Evolutionary conservation across 2,113 vertebrate species (phyloP).

Genomic region (Orientallactaga bullata): DNA sequence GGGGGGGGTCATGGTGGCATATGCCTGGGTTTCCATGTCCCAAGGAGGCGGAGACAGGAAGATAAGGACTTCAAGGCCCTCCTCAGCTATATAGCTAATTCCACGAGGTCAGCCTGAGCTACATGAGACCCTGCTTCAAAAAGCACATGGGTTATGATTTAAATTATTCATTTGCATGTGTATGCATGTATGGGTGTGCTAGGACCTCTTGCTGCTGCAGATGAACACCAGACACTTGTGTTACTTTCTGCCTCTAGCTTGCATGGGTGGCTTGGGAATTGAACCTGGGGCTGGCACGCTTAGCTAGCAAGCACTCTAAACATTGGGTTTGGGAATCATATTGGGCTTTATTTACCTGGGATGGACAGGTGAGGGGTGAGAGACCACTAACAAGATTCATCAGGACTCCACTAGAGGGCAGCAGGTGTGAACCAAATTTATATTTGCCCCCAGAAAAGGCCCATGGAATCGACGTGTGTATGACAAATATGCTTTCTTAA

Average conservation of each 20-base stretch:
- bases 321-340: not conserved
- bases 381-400: not conserved
- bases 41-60: not conserved
- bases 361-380: not conserved
- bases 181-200: no score
- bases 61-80: not conserved
- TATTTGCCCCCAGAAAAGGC: not conserved
- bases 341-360: not conserved
- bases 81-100: not conserved
- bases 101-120: not conserved
- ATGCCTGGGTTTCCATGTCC: not conserved
- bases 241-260: no score
- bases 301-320: not conserved
- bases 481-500: constrained; percentile 34
- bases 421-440: constrained; percentile 48
- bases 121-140: not conserved
- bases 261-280: no score
- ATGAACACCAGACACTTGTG: no score
- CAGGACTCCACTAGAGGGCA: constrained; percentile 58
- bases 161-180: no score
- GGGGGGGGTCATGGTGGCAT: not conserved
- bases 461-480: not conserved
- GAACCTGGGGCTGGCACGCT: no score
- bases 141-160: no score
- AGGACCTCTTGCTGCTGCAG: no score